A percentile compares a stretch with the other conserved stretches of the same genome.
Evolutionary conservation across 2,888 invertebrate species (phyloP).

Genomic region (Bombylius major): DNA sequence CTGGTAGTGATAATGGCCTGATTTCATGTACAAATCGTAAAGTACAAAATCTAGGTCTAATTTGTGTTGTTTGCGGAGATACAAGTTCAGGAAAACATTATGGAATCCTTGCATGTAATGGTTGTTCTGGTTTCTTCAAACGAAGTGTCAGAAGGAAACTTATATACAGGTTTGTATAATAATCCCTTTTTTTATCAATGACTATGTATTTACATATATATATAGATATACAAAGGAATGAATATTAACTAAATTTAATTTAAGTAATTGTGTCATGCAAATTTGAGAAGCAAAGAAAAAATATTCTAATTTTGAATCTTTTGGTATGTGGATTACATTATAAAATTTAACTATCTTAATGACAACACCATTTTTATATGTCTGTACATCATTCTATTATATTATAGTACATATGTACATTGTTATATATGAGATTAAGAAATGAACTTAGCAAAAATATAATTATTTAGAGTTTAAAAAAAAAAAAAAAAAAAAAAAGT

Average conservation of each 20-base stretch:
- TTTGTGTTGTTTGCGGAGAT: constrained; percentile 94
- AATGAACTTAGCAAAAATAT: no score
- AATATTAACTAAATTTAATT: constrained; percentile 10
- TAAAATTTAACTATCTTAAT: no score
- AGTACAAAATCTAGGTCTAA: constrained; percentile 58
- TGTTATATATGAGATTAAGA: no score
- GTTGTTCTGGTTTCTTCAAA: constrained; percentile 99
- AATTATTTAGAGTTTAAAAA: no score
- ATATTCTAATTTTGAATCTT: background rate
- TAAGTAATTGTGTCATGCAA: constrained; percentile 13
- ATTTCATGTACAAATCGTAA: constrained; percentile 27
- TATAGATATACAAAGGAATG: background rate
- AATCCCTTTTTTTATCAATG: no score
- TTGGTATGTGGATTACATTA: no score
- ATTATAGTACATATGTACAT: no score
- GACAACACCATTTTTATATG: no score
- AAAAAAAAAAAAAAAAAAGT: no score
- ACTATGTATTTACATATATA: no score
- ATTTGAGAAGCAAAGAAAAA: constrained; percentile 1
- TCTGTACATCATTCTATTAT: no score
- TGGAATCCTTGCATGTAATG: constrained; percentile 96
- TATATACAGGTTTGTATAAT: constrained; percentile 75
- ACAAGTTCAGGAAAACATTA: constrained; percentile 96
- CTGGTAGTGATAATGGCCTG: background rate
- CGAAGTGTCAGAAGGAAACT: constrained; percentile 89